These are phyloP conservation scores for Helleia helle DNA, from an alignment of 2,888 invertebrate genomes.

Conservation along the genomic window DNA sequence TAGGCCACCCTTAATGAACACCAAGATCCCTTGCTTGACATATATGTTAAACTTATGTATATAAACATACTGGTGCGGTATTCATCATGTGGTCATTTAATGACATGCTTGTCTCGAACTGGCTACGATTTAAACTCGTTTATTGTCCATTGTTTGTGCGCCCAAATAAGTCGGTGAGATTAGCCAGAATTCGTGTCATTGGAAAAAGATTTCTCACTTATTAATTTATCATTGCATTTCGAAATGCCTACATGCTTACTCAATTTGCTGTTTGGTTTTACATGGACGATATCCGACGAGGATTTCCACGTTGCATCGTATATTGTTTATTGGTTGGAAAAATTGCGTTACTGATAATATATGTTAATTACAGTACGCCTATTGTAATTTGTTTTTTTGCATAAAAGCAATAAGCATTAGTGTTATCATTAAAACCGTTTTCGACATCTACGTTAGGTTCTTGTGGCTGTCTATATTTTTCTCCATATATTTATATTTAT, in stretches of 20 bases:
- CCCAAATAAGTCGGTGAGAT: slow-evolving; percentile 40
- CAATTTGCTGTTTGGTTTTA: background rate
- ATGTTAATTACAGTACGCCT: background rate
- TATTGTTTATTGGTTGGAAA: slow-evolving; percentile 3
- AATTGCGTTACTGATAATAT: background rate
- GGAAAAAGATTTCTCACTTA: background rate
- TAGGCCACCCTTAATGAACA: too few relatives aligned
- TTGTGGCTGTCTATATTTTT: too few relatives aligned
- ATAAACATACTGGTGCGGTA: slow-evolving; percentile 24
- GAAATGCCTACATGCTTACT: background rate
- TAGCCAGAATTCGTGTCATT: slow-evolving; percentile 32
- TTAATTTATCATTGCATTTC: background rate
- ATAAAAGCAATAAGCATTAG: too few relatives aligned
- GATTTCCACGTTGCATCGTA: slow-evolving; percentile 1
- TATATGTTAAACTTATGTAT: slow-evolving; percentile 25
- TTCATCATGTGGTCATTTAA: slow-evolving; percentile 29
- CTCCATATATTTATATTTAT: too few relatives aligned
- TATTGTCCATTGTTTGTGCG: slow-evolving; percentile 49
- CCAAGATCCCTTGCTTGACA: too few relatives aligned
- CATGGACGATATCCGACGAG: background rate
- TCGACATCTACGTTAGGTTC: too few relatives aligned
- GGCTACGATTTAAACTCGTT: slow-evolving; percentile 61
- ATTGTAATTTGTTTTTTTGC: too few relatives aligned
- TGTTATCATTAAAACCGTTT: too few relatives aligned
- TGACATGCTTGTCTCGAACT: slow-evolving; percentile 53